phyloP scores from a whole-genome alignment of 2,797 vertebrate species.

The Psittacula echo region DNA sequence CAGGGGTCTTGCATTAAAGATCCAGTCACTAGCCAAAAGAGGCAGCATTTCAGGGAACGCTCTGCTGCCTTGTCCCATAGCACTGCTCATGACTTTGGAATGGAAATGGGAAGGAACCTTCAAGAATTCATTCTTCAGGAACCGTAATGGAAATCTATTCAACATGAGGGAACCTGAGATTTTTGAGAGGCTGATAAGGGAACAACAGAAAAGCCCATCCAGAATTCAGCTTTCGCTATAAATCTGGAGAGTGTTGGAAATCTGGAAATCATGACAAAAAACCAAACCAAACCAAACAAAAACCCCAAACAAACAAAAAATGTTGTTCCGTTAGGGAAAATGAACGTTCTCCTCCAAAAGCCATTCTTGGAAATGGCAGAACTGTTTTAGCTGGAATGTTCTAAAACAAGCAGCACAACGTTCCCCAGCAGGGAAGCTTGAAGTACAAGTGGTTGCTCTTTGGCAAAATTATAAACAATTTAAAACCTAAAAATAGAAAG shows the following conservation, averaged over 20 bases:
- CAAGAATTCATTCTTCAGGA: neutral
- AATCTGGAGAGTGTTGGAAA: neutral
- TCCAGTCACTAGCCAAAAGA: neutral
- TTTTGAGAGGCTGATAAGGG: neutral
- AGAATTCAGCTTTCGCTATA: neutral
- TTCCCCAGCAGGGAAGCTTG: constrained; percentile 4
- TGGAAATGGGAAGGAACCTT: neutral
- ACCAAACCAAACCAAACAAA: neutral
- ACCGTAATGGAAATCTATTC: neutral
- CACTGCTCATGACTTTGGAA: neutral
- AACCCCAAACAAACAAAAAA: neutral
- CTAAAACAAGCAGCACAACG: constrained; percentile 35
- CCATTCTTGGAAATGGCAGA: constrained; percentile 9
- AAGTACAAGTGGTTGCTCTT: neutral
- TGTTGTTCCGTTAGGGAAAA: neutral
- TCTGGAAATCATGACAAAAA: neutral
- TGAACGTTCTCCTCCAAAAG: neutral
- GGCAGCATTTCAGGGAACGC: neutral
- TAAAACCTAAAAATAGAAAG: constrained; percentile 32
- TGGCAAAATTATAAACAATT: constrained; percentile 40
- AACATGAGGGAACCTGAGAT: neutral
- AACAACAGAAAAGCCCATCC: neutral
- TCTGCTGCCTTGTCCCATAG: neutral
- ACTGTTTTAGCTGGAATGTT: neutral
- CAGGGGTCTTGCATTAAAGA: neutral